Percentiles rank a stretch among this genome's conserved stretches.
Evolutionary conservation across 2,888 invertebrate genomes (phyloP).

Genomic region (Chesias legatella): DNA sequence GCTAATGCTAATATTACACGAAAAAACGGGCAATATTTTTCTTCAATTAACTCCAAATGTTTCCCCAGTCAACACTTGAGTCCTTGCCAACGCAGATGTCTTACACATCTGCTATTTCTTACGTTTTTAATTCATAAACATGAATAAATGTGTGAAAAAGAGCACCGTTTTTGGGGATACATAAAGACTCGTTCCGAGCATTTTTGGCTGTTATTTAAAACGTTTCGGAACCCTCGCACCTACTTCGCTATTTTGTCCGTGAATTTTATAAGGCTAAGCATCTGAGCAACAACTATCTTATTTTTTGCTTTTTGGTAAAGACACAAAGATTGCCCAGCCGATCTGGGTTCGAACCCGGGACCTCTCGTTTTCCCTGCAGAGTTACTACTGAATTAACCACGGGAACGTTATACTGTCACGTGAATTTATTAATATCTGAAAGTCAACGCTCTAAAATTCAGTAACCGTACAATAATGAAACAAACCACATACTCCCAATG

Average conservation of each 20-base stretch:
- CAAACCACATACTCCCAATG: too few species aligned
- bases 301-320: too few species aligned
- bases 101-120: slow-evolving; percentile 29
- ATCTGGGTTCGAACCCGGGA: too few species aligned
- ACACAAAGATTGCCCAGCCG: too few species aligned
- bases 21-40: slow-evolving; percentile 26
- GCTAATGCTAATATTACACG: slow-evolving; percentile 21
- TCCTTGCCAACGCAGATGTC: slow-evolving; percentile 39
- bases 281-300: too few species aligned
- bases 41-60: slow-evolving; percentile 34
- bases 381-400: too few species aligned
- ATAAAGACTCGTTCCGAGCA: slow-evolving; percentile 5
- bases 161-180: slow-evolving; percentile 8
- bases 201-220: slow-evolving; percentile 13
- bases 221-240: slow-evolving; percentile 1
- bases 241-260: background rate
- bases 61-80: slow-evolving; percentile 29
- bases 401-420: too few species aligned
- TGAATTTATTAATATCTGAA: too few species aligned
- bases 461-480: too few species aligned
- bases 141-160: slow-evolving; percentile 20
- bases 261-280: too few species aligned
- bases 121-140: slow-evolving; percentile 21
- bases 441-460: too few species aligned
- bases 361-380: too few species aligned